These are phyloP conservation scores for Nerophis ophidion DNA, from an alignment of 2,113 vertebrate species.

Conservation along the genomic window DNA sequence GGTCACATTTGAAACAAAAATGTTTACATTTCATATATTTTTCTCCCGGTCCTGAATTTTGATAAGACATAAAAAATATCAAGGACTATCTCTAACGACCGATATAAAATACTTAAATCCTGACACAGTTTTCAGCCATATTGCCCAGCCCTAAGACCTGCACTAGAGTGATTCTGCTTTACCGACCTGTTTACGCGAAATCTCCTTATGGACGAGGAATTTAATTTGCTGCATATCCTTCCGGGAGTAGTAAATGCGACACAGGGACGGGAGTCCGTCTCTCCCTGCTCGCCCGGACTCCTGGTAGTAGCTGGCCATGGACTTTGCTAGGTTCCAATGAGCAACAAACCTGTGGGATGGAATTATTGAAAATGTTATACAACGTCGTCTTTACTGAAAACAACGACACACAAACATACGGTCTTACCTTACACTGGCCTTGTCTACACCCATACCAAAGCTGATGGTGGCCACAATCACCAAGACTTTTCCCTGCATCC, in stretches of 20 bases:
- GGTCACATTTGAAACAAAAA: too few relatives aligned
- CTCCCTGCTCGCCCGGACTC: conserved; percentile 93
- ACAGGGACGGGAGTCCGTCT: conserved; percentile 86
- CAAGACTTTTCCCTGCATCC: conserved; percentile 90
- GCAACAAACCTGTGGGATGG: conserved; percentile 82
- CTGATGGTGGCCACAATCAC: conserved; percentile 97
- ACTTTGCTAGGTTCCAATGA: conserved; percentile 97
- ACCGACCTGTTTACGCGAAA: conserved; percentile 77
- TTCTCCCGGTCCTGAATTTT: too few relatives aligned
- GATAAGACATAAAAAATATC: too few relatives aligned
- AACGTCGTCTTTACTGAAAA: background rate
- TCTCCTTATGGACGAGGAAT: conserved; percentile 89
- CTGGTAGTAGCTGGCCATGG: conserved; percentile 95
- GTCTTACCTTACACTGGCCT: conserved; percentile 88
- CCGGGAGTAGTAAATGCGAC: conserved; percentile 89
- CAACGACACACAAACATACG: background rate
- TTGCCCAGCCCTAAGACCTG: too few relatives aligned
- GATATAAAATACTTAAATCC: too few relatives aligned
- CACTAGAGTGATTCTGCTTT: background rate
- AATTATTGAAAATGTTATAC: background rate
- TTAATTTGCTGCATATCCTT: conserved; percentile 82
- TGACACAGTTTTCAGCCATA: too few relatives aligned
- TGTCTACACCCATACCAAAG: conserved; percentile 98
- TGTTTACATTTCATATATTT: too few relatives aligned
- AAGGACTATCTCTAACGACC: too few relatives aligned